phyloP scores from a whole-genome alignment of 2,113 vertebrate genomes.

The Tychaedon coryphoeus region DNA sequence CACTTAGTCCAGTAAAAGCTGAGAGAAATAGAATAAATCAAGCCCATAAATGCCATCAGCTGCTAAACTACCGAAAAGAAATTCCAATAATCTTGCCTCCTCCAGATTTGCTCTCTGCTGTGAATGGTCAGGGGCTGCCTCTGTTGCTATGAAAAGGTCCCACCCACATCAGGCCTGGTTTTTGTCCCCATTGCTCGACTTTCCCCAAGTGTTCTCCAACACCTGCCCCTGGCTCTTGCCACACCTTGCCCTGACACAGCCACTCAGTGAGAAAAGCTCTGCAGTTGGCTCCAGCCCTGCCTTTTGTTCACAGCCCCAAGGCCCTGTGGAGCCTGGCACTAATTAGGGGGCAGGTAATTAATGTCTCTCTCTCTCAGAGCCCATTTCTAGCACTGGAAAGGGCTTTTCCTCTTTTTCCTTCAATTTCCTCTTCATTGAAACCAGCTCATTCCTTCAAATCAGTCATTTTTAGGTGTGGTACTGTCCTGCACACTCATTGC shows the following conservation, averaged over 20 bases:
- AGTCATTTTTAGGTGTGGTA: rapidly evolving
- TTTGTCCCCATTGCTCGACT: rapidly evolving
- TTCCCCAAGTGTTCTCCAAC: background rate
- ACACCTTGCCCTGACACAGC: background rate
- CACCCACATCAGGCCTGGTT: rapidly evolving
- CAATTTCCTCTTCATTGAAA: background rate
- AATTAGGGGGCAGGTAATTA: background rate
- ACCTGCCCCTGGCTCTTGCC: background rate
- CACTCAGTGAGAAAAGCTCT: background rate
- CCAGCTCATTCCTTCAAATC: background rate
- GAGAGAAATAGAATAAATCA: background rate
- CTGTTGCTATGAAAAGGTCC: background rate
- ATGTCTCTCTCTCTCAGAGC: background rate
- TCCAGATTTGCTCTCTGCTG: background rate
- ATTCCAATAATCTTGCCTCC: background rate
- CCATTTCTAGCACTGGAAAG: background rate
- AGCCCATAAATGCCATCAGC: background rate
- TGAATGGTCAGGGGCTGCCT: background rate
- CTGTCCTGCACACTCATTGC: background rate
- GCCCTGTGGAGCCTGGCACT: background rate
- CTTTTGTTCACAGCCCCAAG: background rate
- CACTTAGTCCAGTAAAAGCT: background rate
- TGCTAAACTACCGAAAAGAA: background rate
- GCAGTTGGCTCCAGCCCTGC: no score
- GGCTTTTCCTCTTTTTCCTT: background rate